phyloP scores from a whole-genome alignment of 2,888 invertebrate genomes.

The Kuschelorhynchus macadamiae region DNA sequence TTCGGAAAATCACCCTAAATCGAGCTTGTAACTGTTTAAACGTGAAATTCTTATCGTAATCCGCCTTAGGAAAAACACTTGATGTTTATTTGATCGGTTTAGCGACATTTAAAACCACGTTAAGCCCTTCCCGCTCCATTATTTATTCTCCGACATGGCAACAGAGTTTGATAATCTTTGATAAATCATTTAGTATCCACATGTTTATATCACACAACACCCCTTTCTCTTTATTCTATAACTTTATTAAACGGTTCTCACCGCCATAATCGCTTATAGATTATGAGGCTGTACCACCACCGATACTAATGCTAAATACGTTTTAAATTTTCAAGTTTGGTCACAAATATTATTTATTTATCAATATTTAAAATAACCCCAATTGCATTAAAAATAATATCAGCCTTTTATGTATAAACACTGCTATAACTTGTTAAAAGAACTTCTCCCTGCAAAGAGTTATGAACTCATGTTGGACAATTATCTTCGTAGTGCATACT shows the following conservation, averaged over 20 bases:
- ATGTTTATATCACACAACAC: conserved; percentile 16
- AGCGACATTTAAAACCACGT: conserved; percentile 37
- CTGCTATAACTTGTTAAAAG: too few species aligned
- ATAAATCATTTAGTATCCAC: conserved; percentile 22
- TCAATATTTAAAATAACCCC: too few species aligned
- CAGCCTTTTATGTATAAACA: too few species aligned
- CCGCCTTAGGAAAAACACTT: conserved; percentile 30
- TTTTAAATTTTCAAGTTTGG: too few species aligned
- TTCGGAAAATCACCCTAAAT: conserved; percentile 65
- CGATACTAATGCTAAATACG: too few species aligned
- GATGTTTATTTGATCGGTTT: conserved; percentile 33
- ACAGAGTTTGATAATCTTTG: conserved; percentile 25
- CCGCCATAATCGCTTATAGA: background rate
- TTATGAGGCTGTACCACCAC: too few species aligned
- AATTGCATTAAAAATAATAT: too few species aligned
- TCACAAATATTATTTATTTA: too few species aligned
- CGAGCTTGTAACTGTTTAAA: conserved; percentile 43
- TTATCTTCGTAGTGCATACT: too few species aligned
- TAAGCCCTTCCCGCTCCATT: conserved; percentile 19
- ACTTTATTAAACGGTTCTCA: conserved; percentile 5
- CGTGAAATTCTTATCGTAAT: conserved; percentile 26
- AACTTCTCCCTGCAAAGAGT: too few species aligned
- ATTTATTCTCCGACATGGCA: conserved; percentile 16
- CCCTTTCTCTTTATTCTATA: conserved; percentile 14
- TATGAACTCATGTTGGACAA: too few species aligned